Percentiles rank a stretch among this genome's conserved stretches.
These are phyloP conservation scores for Stichopus horrens DNA, from an alignment of 53 echinoderm and acorn worm genomes.

Conservation along the genomic window DNA sequence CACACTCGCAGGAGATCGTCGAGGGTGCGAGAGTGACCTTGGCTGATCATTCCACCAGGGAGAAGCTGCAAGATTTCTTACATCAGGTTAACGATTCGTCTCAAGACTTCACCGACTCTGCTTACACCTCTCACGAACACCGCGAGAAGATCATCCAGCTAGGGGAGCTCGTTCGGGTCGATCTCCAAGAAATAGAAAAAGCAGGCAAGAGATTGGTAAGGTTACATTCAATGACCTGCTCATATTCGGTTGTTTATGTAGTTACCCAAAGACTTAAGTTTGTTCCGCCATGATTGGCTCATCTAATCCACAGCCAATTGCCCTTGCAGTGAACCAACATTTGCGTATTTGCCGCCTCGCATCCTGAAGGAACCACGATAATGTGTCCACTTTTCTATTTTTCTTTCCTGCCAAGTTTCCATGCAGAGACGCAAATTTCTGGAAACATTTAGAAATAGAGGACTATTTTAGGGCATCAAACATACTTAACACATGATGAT, in stretches of 20 bases:
- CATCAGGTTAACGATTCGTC: slow-evolving; percentile 81
- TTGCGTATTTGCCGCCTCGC: too few relatives aligned
- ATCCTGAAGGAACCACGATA: too few relatives aligned
- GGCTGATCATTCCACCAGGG: slow-evolving; percentile 74
- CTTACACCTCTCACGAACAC: slow-evolving; percentile 97
- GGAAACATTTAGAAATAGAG: too few relatives aligned
- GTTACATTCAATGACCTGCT: background rate
- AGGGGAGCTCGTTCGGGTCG: slow-evolving; percentile 68
- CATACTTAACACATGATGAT: too few relatives aligned
- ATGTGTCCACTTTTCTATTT: too few relatives aligned
- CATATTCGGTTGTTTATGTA: background rate
- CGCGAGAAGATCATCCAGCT: slow-evolving; percentile 83
- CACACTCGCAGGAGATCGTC: slow-evolving; percentile 66
- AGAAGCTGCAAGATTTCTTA: slow-evolving; percentile 69
- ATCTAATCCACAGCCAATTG: too few relatives aligned
- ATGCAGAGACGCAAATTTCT: too few relatives aligned
- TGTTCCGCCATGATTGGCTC: too few relatives aligned
- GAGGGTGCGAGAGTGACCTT: slow-evolving; percentile 85
- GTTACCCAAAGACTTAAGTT: too few relatives aligned
- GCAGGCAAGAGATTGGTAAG: slow-evolving; percentile 73
- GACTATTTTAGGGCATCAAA: too few relatives aligned
- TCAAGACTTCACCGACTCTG: slow-evolving; percentile 94
- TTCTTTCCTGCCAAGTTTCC: too few relatives aligned
- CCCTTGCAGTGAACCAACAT: too few relatives aligned
- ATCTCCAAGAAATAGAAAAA: slow-evolving; percentile 65